Conservation (phyloP, 2,888 invertebrate genomes). For the Agrochola circellaris region DNA sequence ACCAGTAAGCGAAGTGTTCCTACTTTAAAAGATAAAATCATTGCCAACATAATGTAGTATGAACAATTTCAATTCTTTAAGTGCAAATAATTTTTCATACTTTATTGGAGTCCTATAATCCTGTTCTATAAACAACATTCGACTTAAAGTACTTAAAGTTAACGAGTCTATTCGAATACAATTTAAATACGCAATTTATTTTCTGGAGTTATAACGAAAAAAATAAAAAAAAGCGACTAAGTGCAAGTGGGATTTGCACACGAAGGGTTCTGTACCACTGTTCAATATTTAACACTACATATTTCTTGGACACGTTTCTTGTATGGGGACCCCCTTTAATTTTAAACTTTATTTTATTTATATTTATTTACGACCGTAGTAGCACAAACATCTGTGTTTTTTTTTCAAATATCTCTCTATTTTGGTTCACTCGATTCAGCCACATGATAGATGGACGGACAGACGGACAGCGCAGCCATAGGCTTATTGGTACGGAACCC, state of each 20-base stretch:
- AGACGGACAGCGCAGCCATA: not conserved
- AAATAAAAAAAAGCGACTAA: not conserved
- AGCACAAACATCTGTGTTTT: too few relatives aligned
- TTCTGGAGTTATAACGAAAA: conserved; percentile 3
- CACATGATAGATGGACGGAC: not conserved
- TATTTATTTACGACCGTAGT: too few relatives aligned
- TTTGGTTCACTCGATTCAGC: too few relatives aligned
- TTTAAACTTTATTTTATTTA: too few relatives aligned
- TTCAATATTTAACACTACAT: too few relatives aligned
- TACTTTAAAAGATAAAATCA: not conserved
- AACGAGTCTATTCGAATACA: conserved; percentile 42
- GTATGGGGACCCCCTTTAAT: too few relatives aligned
- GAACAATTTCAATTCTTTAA: not conserved
- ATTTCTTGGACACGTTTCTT: too few relatives aligned
- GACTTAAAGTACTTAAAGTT: conserved; percentile 1
- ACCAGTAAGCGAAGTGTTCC: not conserved
- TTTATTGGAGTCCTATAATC: conserved; percentile 32
- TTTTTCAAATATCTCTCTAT: too few relatives aligned
- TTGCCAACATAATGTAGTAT: not conserved
- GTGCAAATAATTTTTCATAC: conserved; percentile 13
- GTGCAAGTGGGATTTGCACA: not conserved
- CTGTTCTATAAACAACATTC: conserved; percentile 32
- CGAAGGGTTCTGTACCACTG: too few relatives aligned
- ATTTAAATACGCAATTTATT: conserved; percentile 35
- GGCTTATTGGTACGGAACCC: not conserved